Base-by-base conservation (phyloP, 2,888 invertebrate genomes). In the Parochlus steinenii region DNA sequence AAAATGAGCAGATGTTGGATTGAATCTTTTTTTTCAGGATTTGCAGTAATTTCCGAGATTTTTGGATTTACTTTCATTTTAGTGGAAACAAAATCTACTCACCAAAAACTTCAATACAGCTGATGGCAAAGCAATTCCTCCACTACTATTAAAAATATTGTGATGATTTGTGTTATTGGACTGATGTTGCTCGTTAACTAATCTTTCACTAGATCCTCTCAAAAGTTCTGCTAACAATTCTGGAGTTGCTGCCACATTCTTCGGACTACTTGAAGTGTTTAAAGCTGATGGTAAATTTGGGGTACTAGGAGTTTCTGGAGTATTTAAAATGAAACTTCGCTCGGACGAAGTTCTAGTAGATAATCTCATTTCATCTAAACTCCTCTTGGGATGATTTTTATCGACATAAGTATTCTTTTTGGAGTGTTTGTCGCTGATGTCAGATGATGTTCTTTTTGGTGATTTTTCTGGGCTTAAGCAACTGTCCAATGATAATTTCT, bases 151-250 rank as follows among this genome's bases (percentile, higher is more conserved):
- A 11, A 10, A 34, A 17, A 26, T 31, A 19, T 19, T 30, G 17
- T 22, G 47, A 33, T 46, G 46, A 38, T 48, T 49, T 34, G 50
- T 53, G 32, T 52, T 51, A 41, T 47, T 49, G 43, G 45, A 48
- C 39, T 56, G 51, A 1, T 55, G 50, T 52, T 63, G 50, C 44
- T 70, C 65, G 41, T 71, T 68, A 11, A 77, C 71, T 37, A 79
- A 61, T 43, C 78, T 73, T 53, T 83, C 83, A 25, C 82, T 82
- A 47, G 80, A 80, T 37, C 81, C 82, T 43, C 77, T 68, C 30
- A 83, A 65, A 41, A 83, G 61, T 53, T 81, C 78, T 28, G 80
- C 80, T 40, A 83, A 62, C 40, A 82, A 60, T 51, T 81, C 79
- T 11, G 65, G 69, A 40, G 70, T 69, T 8, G 71, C 34, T 20